A percentile compares a stretch with the other conserved stretches of the same genome.
phyloP scores from a whole-genome alignment of 2,113 vertebrate species.

The Axis porcinus region DNA sequence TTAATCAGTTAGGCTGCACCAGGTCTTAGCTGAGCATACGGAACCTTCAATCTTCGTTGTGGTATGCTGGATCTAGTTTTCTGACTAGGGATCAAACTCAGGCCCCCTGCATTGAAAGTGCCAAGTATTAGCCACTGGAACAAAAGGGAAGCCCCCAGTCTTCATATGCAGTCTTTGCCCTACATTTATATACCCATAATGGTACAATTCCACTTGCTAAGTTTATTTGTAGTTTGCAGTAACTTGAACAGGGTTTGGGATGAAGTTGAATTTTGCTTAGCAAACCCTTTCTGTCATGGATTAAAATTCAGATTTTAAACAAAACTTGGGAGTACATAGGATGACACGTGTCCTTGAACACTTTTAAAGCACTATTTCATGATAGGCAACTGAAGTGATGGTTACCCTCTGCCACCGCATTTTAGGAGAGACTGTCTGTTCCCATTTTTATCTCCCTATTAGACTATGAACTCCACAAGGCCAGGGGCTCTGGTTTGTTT shows the following conservation, averaged over 20 bases:
- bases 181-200: not conserved
- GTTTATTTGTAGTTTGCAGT: conserved; percentile 18
- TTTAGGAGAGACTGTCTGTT: not conserved
- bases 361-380: not conserved
- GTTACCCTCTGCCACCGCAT: not conserved
- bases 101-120: not conserved
- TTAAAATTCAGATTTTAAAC: conserved; percentile 7
- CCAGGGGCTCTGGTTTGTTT: not conserved
- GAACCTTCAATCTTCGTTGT: not conserved
- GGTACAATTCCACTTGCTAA: not conserved
- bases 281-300: not conserved
- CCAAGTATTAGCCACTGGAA: not conserved
- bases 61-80: not conserved
- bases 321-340: not conserved
- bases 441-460: not conserved
- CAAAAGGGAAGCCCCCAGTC: not conserved
- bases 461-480: not conserved
- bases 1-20: not conserved
- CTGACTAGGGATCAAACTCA: not conserved
- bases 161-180: not conserved
- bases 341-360: not conserved
- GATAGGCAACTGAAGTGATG: not conserved
- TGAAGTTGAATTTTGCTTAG: not conserved
- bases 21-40: not conserved
- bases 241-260: not conserved